Conservation (phyloP, 2,797 vertebrate species). For the Luscinia luscinia region DNA sequence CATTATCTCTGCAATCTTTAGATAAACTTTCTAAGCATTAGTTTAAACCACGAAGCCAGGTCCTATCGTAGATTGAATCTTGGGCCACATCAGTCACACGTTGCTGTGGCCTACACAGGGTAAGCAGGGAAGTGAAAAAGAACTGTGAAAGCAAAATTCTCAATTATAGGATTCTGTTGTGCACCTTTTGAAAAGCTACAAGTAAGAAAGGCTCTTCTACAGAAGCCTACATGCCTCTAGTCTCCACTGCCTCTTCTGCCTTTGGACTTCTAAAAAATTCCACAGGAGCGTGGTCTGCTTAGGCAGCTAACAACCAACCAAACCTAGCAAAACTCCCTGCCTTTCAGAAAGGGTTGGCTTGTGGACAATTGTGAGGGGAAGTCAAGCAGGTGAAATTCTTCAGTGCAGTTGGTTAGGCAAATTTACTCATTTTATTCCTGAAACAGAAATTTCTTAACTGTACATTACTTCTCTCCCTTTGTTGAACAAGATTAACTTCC, state of each 20-base stretch:
- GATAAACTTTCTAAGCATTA: background rate
- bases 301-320: background rate
- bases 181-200: background rate
- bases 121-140: background rate
- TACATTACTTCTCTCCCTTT: background rate
- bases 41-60: background rate
- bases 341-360: background rate
- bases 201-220: background rate
- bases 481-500: background rate
- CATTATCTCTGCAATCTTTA: background rate
- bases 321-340: background rate
- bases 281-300: background rate
- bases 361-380: background rate
- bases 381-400: background rate
- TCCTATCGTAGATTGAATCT: background rate
- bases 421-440: background rate
- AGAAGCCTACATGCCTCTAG: background rate
- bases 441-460: background rate
- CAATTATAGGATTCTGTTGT: background rate
- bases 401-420: background rate
- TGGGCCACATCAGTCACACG: background rate
- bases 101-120: background rate
- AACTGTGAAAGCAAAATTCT: background rate
- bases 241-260: background rate
- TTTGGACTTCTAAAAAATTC: background rate